Conservation (phyloP, 2,113 vertebrate species). For the Centropus unirufus region DNA sequence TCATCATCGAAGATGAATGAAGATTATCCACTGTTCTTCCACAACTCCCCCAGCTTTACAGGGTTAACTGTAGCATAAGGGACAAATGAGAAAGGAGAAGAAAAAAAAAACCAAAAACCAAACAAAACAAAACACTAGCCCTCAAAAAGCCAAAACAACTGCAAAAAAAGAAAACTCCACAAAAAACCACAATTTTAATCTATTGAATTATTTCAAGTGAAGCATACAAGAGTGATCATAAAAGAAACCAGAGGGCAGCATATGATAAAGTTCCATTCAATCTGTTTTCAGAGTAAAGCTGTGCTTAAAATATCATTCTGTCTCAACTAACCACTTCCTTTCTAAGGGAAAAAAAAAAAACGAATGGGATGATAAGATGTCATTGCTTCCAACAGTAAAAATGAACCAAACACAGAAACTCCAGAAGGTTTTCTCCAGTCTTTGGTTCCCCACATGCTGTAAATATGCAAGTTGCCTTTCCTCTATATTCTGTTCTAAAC, state of each 20-base stretch:
- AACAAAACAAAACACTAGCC: not conserved
- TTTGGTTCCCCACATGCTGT: not conserved
- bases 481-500: not conserved
- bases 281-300: not conserved
- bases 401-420: conserved; percentile 13
- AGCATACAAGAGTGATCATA: not conserved
- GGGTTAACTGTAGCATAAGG: not conserved
- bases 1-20: not conserved
- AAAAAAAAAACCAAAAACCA: fast-evolving
- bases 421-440: conserved; percentile 25
- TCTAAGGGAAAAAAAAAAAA: conserved; percentile 3
- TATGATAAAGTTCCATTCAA: conserved; percentile 17
- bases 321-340: not conserved
- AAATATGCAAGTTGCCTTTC: not conserved
- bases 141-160: no score
- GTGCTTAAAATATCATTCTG: conserved; percentile 34
- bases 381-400: conserved; percentile 15
- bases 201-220: not conserved
- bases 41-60: not conserved
- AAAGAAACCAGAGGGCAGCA: conserved; percentile 40
- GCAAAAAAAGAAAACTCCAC: not conserved
- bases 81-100: fast-evolving
- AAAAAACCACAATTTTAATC: not conserved
- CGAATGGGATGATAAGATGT: conserved; percentile 9
- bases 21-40: not conserved